These are phyloP conservation scores for Buathra laborator DNA, from an alignment of 2,888 invertebrate genomes.

Conservation along the genomic window DNA sequence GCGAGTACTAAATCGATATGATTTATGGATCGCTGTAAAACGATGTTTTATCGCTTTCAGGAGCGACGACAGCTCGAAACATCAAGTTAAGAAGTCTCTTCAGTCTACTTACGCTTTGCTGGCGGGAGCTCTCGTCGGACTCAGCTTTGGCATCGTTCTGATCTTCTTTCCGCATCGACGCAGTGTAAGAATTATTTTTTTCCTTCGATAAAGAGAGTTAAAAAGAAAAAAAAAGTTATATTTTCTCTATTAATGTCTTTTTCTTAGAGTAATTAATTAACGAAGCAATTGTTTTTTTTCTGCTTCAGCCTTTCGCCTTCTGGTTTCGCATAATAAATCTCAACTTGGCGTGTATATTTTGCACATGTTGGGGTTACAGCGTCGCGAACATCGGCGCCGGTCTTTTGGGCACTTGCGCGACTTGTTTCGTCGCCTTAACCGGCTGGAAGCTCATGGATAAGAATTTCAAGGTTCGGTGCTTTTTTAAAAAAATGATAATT, in stretches of 20 bases:
- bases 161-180: conserved; percentile 87
- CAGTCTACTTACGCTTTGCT: conserved; percentile 85
- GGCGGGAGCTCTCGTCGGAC: conserved; percentile 88
- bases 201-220: neutral
- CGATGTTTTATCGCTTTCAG: conserved; percentile 25
- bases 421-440: conserved; percentile 63
- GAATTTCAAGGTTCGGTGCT: conserved; percentile 46
- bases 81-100: conserved; percentile 49
- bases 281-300: neutral
- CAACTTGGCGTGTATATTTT: conserved; percentile 60
- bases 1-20: neutral
- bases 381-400: conserved; percentile 87
- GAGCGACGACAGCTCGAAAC: conserved; percentile 49
- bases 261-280: neutral
- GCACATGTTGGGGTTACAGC: conserved; percentile 74
- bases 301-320: conserved; percentile 55
- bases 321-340: conserved; percentile 65
- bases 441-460: conserved; percentile 65
- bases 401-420: conserved; percentile 61
- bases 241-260: too few species aligned
- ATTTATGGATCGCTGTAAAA: neutral
- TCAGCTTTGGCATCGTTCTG: conserved; percentile 87
- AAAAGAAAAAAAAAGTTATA: neutral
- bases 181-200: conserved; percentile 77
- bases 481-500: neutral